phyloP scores from a whole-genome alignment of 2,888 invertebrate genomes.

The Timema cristinae region DNA sequence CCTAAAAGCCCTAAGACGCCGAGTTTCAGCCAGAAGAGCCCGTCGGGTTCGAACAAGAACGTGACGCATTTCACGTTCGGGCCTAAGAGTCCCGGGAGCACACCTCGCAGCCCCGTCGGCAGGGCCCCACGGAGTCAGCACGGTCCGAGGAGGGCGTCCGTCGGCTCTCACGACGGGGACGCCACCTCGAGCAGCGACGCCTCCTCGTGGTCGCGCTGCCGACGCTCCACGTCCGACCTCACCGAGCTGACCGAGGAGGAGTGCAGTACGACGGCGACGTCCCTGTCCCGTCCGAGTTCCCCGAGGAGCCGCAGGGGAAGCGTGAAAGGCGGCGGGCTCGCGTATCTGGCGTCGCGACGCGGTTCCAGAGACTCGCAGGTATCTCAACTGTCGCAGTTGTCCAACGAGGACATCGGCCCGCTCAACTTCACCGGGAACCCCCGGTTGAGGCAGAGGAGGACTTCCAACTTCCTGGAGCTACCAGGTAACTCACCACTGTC shows the following conservation, averaged over 20 bases:
- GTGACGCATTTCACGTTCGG: slow-evolving; percentile 15
- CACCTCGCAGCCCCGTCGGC: slow-evolving; percentile 6
- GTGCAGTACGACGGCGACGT: slow-evolving; percentile 53
- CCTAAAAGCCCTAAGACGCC: background rate
- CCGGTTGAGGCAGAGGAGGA: slow-evolving; percentile 71
- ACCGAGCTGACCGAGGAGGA: slow-evolving; percentile 55
- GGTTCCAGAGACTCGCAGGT: slow-evolving; percentile 80
- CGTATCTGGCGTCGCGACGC: slow-evolving; percentile 66
- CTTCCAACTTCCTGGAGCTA: slow-evolving; percentile 81
- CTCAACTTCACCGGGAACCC: slow-evolving; percentile 74
- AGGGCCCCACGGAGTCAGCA: background rate
- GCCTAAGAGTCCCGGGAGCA: slow-evolving; percentile 17
- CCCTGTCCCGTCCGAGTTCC: slow-evolving; percentile 59
- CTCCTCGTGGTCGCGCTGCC: slow-evolving; percentile 25
- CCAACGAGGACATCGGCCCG: slow-evolving; percentile 77
- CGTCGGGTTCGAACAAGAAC: background rate
- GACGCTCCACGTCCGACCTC: slow-evolving; percentile 64
- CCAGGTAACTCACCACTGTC: slow-evolving; percentile 58
- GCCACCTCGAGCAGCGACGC: background rate
- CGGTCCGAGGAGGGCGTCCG: background rate
- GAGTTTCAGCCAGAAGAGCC: background rate
- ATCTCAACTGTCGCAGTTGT: slow-evolving; percentile 63
- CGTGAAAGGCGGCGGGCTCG: slow-evolving; percentile 31
- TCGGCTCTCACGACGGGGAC: slow-evolving; percentile 11
- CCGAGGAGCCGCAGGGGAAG: slow-evolving; percentile 60